Percentiles rank a stretch among this genome's conserved stretches.
Evolutionary conservation across 2,888 invertebrate species (phyloP).

Genomic region (Euspilapteryx auroguttella): DNA sequence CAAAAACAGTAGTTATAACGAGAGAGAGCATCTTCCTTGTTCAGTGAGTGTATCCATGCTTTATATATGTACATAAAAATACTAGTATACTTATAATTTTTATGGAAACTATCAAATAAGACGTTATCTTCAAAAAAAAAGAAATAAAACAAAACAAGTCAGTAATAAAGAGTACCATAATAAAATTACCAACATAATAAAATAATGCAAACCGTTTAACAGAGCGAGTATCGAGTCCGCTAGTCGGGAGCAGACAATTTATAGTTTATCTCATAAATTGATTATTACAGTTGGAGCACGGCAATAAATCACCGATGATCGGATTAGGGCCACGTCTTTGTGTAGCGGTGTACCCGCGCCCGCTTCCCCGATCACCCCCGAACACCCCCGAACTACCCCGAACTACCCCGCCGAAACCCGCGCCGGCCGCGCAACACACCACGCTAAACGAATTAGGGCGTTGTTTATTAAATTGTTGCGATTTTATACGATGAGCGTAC

Average conservation of each 20-base stretch:
- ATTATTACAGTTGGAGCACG: constrained; percentile 31
- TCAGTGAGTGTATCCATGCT: too few relatives aligned
- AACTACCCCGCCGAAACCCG: constrained; percentile 5
- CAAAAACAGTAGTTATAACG: too few relatives aligned
- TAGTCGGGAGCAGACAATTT: constrained; percentile 36
- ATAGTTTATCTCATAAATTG: constrained; percentile 49
- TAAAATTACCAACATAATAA: too few relatives aligned
- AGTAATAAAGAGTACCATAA: too few relatives aligned
- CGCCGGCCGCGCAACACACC: constrained; percentile 3
- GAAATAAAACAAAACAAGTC: too few relatives aligned
- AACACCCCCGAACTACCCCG: constrained; percentile 6
- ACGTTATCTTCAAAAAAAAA: too few relatives aligned
- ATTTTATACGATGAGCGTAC: constrained; percentile 8
- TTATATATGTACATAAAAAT: too few relatives aligned
- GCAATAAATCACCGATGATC: constrained; percentile 40
- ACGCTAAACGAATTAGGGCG: constrained; percentile 6
- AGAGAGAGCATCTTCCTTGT: too few relatives aligned
- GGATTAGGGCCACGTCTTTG: constrained; percentile 21
- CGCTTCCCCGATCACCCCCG: constrained; percentile 8
- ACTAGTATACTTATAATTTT: too few relatives aligned
- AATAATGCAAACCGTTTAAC: too few relatives aligned
- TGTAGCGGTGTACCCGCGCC: constrained; percentile 7
- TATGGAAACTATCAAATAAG: too few relatives aligned
- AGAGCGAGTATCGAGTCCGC: too few relatives aligned
- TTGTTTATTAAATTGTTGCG: constrained; percentile 17